Evolutionary conservation across 2,113 vertebrate genomes (phyloP).

Genomic region (Caloenas nicobarica): DNA sequence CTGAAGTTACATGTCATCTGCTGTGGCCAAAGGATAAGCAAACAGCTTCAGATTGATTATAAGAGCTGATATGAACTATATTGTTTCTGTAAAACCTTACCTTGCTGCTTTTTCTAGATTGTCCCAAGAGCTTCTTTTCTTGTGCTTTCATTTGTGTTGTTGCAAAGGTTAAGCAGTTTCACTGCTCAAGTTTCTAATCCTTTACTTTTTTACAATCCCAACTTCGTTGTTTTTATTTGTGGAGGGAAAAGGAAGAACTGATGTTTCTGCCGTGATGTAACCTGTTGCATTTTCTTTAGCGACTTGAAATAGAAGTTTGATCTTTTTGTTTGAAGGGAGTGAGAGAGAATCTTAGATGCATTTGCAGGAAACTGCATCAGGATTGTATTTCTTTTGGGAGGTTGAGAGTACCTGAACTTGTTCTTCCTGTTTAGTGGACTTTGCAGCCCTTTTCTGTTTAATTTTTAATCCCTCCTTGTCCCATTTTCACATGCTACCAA

Average conservation of each 20-base stretch:
- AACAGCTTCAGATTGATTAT: neutral
- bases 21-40: neutral
- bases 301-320: neutral
- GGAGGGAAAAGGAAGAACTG: neutral
- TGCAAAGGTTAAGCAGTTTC: neutral
- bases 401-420: neutral
- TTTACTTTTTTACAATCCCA: neutral
- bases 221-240: neutral
- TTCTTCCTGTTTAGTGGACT: neutral
- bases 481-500: neutral
- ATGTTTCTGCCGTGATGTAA: neutral
- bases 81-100: neutral
- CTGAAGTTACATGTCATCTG: neutral
- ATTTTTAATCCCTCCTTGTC: neutral
- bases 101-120: neutral
- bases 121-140: neutral
- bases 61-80: neutral
- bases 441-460: neutral
- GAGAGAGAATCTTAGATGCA: neutral
- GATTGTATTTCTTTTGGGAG: neutral
- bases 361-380: neutral
- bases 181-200: neutral
- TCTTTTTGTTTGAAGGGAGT: neutral
- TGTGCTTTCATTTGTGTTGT: neutral
- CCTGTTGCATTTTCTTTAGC: neutral